Conservation (phyloP, 2,888 invertebrate species). For the Clistopyga incitator region DNA sequence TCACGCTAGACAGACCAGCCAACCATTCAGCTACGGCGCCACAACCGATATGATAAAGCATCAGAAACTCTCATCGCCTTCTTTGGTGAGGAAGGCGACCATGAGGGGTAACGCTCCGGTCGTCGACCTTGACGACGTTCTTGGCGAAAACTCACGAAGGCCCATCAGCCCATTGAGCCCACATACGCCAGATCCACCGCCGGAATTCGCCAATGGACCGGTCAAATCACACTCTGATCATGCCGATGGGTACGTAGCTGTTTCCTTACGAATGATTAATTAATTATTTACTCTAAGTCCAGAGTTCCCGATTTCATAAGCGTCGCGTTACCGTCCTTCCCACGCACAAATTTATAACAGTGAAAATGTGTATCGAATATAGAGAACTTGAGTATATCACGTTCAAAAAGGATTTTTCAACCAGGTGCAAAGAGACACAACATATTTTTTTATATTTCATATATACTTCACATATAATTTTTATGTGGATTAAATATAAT, state of each 20-base stretch:
- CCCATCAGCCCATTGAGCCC: constrained; percentile 77
- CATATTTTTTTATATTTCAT: too few species aligned
- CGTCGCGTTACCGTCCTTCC: too few species aligned
- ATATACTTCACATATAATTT: too few species aligned
- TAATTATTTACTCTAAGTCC: neutral
- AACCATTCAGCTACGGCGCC: constrained; percentile 95
- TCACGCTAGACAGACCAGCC: constrained; percentile 95
- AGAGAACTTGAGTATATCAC: too few species aligned
- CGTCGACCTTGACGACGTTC: constrained; percentile 82
- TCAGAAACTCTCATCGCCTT: constrained; percentile 92
- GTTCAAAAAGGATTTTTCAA: too few species aligned
- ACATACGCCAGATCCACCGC: constrained; percentile 79
- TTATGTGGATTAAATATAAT: too few species aligned
- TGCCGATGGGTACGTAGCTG: constrained; percentile 75
- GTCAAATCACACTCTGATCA: constrained; percentile 73
- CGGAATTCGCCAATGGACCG: constrained; percentile 80
- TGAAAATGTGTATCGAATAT: too few species aligned
- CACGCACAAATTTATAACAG: too few species aligned
- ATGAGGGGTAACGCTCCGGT: constrained; percentile 79
- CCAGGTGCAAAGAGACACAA: too few species aligned
- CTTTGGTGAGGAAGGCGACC: constrained; percentile 91
- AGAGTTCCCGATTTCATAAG: neutral
- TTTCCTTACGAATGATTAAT: neutral
- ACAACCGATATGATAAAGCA: constrained; percentile 89
- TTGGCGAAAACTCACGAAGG: constrained; percentile 77